Percentiles rank a stretch among this genome's conserved stretches.
Conservation (phyloP, 2,113 vertebrate genomes). For the Hypanus sabinus region DNA sequence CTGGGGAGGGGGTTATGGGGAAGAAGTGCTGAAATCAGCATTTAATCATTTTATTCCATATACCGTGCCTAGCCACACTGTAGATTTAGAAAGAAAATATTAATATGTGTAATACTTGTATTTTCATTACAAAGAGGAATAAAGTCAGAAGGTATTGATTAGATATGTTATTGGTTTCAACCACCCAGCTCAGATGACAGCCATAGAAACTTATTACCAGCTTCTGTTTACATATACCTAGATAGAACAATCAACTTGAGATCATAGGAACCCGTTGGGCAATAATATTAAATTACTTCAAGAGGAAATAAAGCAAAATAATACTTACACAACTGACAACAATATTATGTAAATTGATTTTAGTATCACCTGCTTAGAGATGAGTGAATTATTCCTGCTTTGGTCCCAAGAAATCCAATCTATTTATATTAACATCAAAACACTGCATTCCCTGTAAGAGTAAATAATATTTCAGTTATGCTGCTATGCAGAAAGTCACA, state of each 20-base stretch:
- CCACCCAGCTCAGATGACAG: neutral
- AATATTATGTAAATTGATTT: neutral
- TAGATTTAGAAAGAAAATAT: neutral
- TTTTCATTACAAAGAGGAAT: neutral
- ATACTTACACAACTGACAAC: neutral
- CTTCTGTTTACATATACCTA: neutral
- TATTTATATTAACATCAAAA: neutral
- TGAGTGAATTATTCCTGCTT: neutral
- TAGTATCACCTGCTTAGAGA: neutral
- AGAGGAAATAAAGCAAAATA: neutral
- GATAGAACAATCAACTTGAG: neutral
- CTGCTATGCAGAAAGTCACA: too few species aligned
- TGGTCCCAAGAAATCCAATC: neutral
- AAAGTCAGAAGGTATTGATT: neutral
- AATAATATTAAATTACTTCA: neutral
- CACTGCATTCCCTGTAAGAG: neutral
- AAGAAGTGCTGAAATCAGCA: neutral
- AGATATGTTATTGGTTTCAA: neutral
- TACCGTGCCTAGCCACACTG: neutral
- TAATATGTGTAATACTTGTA: neutral
- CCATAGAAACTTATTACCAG: neutral
- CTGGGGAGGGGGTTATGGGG: too few species aligned
- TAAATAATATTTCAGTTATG: neutral
- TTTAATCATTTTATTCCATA: neutral
- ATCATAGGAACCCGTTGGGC: neutral